phyloP scores from a whole-genome alignment of 2,797 vertebrate genomes.

The Eulemur coronatus region DNA sequence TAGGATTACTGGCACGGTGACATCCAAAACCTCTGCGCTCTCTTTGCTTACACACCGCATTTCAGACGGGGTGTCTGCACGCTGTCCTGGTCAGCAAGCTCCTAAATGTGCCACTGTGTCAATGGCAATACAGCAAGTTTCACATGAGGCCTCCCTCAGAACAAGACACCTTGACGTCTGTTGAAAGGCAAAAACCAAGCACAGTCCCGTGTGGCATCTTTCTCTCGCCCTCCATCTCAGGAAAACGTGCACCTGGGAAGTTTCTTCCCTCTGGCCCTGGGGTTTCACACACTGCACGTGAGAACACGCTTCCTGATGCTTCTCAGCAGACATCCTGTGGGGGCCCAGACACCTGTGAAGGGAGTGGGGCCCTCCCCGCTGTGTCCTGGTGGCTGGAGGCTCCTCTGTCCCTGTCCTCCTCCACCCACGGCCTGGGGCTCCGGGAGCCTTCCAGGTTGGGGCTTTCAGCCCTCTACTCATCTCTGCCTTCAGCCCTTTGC shows the following conservation, averaged over 20 bases:
- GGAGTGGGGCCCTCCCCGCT: accelerated
- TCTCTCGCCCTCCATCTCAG: accelerated
- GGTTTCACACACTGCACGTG: accelerated
- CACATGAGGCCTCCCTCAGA: neutral
- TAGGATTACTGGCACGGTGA: accelerated
- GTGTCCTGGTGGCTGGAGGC: no score
- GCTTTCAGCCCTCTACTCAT: accelerated
- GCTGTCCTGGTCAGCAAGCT: accelerated
- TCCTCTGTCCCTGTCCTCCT: no score
- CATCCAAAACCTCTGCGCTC: neutral
- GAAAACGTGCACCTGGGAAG: accelerated
- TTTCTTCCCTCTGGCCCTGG: accelerated
- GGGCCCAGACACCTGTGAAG: no score
- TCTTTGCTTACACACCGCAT: neutral
- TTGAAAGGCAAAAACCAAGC: accelerated
- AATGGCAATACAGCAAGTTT: accelerated
- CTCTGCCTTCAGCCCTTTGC: no score
- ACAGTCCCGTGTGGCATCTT: accelerated
- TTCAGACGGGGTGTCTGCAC: neutral
- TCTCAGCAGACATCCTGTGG: neutral
- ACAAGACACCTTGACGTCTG: accelerated
- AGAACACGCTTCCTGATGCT: accelerated
- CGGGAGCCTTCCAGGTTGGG: accelerated
- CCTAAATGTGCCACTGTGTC: accelerated
- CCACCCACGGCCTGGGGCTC: accelerated